phyloP scores from a whole-genome alignment of 2,888 invertebrate species.

The Lacanobia oleracea region DNA sequence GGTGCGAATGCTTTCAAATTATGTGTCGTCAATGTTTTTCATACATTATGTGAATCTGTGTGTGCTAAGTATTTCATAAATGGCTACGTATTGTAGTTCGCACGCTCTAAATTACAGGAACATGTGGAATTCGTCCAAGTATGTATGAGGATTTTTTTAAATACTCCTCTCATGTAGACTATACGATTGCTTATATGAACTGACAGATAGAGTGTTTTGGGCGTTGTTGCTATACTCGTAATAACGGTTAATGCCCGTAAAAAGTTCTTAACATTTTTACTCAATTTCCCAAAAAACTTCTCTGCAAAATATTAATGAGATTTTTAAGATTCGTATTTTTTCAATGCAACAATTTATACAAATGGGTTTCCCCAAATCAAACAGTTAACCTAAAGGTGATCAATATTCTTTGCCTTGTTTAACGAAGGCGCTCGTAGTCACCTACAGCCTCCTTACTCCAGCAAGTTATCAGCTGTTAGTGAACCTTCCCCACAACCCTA shows the following conservation, averaged over 20 bases:
- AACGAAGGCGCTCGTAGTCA: background rate
- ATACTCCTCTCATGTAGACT: background rate
- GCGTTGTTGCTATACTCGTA: background rate
- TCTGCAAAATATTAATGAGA: background rate
- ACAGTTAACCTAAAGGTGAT: too few relatives aligned
- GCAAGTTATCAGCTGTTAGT: too few relatives aligned
- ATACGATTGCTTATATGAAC: background rate
- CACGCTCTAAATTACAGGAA: slow-evolving; percentile 29
- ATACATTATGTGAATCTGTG: too few relatives aligned
- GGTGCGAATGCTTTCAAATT: too few relatives aligned
- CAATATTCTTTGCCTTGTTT: background rate
- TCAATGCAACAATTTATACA: too few relatives aligned
- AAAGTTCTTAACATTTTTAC: background rate
- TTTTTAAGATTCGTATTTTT: too few relatives aligned
- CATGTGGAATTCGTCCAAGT: slow-evolving; percentile 11
- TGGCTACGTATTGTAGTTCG: slow-evolving; percentile 26
- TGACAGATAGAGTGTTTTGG: background rate
- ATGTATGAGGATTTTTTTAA: background rate
- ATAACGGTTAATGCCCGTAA: background rate
- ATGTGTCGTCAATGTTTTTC: too few relatives aligned
- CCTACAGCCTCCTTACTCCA: too few relatives aligned
- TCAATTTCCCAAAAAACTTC: background rate
- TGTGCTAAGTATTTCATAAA: slow-evolving; percentile 29
- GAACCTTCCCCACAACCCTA: background rate
- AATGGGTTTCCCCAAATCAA: too few relatives aligned